A percentile compares a stretch with the other conserved stretches of the same genome.
Conservation (phyloP, 2,797 vertebrate genomes). For the Alfaro cultratus region DNA sequence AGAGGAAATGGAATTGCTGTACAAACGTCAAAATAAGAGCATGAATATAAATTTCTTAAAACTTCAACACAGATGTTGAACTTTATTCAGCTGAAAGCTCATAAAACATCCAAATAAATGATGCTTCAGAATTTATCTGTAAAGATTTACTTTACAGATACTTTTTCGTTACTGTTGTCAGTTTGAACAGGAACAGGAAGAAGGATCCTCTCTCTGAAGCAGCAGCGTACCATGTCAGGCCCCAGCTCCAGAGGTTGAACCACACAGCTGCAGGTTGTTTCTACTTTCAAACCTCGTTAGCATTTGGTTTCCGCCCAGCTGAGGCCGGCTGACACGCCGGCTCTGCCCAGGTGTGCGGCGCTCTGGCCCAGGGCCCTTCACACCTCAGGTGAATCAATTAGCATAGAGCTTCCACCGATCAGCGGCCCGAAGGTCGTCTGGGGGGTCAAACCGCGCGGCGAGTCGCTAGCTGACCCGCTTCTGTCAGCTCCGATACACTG, state of each 20-base stretch:
- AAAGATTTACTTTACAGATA: no score
- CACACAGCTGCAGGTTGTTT: conserved; percentile 20
- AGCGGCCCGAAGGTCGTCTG: conserved; percentile 40
- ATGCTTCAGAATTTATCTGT: no score
- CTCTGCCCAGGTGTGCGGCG: conserved; percentile 36
- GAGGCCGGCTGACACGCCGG: conserved; percentile 33
- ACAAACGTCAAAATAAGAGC: no score
- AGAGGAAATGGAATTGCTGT: no score
- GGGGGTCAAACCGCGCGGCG: conserved; percentile 34
- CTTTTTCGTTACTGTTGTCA: no score
- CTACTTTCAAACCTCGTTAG: conserved; percentile 44
- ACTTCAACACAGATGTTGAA: no score
- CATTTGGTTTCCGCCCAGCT: conserved; percentile 37
- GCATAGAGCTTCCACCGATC: conserved; percentile 61
- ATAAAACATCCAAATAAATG: no score
- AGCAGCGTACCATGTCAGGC: not conserved
- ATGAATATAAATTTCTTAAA: no score
- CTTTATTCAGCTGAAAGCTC: no score
- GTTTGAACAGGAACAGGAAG: not conserved
- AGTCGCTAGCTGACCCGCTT: conserved; percentile 44
- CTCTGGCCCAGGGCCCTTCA: conserved; percentile 41
- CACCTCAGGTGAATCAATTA: conserved; percentile 64
- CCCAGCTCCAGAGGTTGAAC: conserved; percentile 4
- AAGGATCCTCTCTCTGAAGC: not conserved
- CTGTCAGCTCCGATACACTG: conserved; percentile 44